Evolutionary conservation across 1,140 invertebrate species (phyloP).

Genomic region (Orius insidiosus): DNA sequence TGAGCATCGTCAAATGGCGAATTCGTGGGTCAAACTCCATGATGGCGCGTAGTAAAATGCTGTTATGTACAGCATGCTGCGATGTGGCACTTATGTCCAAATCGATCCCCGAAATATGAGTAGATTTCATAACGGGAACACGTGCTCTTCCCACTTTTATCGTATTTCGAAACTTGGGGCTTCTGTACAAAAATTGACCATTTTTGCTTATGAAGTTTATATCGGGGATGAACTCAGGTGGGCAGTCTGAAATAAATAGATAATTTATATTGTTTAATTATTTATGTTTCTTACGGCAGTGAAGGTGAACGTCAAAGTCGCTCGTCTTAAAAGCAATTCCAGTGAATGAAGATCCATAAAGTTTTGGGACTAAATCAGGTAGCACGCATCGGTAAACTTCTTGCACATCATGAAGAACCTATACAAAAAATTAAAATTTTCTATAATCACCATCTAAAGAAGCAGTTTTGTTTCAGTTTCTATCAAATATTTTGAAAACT

Average conservation of each 20-base stretch:
- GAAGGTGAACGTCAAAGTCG: conserved; percentile 8
- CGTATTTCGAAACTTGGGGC: neutral
- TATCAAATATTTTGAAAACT: too few species aligned
- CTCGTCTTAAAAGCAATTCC: conserved; percentile 6
- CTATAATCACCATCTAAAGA: too few species aligned
- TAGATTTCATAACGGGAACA: conserved; percentile 5
- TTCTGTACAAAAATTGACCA: conserved; percentile 1
- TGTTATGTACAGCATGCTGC: conserved; percentile 4
- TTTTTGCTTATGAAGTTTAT: neutral
- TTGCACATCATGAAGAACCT: conserved; percentile 2
- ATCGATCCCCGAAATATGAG: conserved; percentile 1
- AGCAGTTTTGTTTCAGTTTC: too few species aligned
- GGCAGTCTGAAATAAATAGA: too few species aligned
- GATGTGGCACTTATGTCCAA: conserved; percentile 8
- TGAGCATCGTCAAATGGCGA: conserved; percentile 4
- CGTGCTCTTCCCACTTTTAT: neutral
- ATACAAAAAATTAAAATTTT: too few species aligned
- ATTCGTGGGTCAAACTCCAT: conserved; percentile 2
- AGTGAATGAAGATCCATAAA: conserved; percentile 6
- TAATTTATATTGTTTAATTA: too few species aligned
- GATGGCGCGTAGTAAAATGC: neutral
- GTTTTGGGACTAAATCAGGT: neutral
- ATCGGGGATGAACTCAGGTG: neutral
- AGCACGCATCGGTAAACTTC: neutral
- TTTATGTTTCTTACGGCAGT: conserved; percentile 2